Conservation (phyloP, 1,140 invertebrate species). For the Diabrotica virgifera region DNA sequence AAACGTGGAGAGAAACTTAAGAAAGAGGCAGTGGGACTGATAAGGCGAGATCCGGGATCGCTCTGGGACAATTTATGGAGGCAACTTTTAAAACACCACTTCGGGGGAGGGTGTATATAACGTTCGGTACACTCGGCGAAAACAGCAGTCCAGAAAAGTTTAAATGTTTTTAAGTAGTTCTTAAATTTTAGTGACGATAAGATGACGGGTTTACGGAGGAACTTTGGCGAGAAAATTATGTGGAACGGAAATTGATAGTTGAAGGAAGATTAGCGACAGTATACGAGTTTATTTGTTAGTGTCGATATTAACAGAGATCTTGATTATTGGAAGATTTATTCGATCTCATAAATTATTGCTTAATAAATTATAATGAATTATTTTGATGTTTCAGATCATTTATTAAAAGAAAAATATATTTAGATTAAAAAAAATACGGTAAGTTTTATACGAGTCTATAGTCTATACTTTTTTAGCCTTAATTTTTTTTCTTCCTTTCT, state of each 20-base stretch:
- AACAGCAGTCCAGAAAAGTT: slow-evolving; percentile 22
- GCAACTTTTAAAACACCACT: slow-evolving; percentile 50
- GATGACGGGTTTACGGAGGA: slow-evolving; percentile 22
- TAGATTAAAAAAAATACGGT: too few relatives aligned
- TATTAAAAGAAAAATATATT: too few relatives aligned
- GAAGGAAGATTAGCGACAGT: not conserved
- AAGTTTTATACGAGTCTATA: too few relatives aligned
- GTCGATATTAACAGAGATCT: too few relatives aligned
- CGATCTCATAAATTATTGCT: too few relatives aligned
- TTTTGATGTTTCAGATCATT: too few relatives aligned
- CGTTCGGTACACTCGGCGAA: slow-evolving; percentile 44
- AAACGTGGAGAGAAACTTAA: slow-evolving; percentile 28
- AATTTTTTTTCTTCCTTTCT: too few relatives aligned
- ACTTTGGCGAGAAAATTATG: slow-evolving; percentile 19
- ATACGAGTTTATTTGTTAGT: too few relatives aligned
- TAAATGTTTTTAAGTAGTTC: slow-evolving; percentile 43
- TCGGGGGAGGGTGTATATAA: slow-evolving; percentile 45
- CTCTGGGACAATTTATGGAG: slow-evolving; percentile 50
- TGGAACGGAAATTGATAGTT: slow-evolving; percentile 20
- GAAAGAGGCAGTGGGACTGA: slow-evolving; percentile 42
- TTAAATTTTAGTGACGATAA: slow-evolving; percentile 38
- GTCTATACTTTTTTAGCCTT: too few relatives aligned
- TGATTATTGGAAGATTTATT: too few relatives aligned
- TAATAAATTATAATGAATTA: too few relatives aligned
- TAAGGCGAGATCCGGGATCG: slow-evolving; percentile 48